phyloP scores from a whole-genome alignment of 2,888 invertebrate species.

The Drosophila neutralis region DNA sequence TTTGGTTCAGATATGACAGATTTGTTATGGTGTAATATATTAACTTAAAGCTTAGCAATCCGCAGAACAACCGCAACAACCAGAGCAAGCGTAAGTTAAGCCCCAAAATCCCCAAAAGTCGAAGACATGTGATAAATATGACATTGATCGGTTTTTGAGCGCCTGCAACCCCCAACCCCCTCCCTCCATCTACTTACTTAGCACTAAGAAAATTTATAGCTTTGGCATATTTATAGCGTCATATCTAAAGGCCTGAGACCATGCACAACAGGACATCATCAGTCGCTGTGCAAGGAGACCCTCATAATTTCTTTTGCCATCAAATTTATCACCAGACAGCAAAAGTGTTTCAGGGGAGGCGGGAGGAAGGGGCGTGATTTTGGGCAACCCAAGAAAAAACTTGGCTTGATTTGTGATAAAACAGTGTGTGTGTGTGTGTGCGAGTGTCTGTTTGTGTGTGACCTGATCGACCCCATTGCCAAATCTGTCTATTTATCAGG shows the following conservation, averaged over 20 bases:
- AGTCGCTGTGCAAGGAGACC: conserved; percentile 66
- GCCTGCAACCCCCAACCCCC: conserved; percentile 7
- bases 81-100: conserved; percentile 11
- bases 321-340: conserved; percentile 74
- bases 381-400: conserved; percentile 48
- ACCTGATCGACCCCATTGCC: conserved; percentile 30
- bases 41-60: conserved; percentile 32
- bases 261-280: conserved; percentile 79
- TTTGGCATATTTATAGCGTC: conserved; percentile 75
- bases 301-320: conserved; percentile 76
- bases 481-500: conserved; percentile 69
- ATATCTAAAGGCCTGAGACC: conserved; percentile 62
- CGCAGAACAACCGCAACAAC: conserved; percentile 32
- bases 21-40: conserved; percentile 4
- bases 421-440: conserved; percentile 52
- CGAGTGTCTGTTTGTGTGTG: conserved; percentile 52
- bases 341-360: conserved; percentile 36
- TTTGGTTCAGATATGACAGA: neutral
- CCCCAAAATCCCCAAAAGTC: conserved; percentile 7
- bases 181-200: conserved; percentile 6
- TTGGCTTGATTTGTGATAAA: conserved; percentile 81
- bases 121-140: conserved; percentile 78
- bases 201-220: conserved; percentile 70
- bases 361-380: conserved; percentile 71
- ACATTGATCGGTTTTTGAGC: conserved; percentile 82